phyloP scores from a whole-genome alignment of 2,113 vertebrate species.

The Carassius auratus region DNA sequence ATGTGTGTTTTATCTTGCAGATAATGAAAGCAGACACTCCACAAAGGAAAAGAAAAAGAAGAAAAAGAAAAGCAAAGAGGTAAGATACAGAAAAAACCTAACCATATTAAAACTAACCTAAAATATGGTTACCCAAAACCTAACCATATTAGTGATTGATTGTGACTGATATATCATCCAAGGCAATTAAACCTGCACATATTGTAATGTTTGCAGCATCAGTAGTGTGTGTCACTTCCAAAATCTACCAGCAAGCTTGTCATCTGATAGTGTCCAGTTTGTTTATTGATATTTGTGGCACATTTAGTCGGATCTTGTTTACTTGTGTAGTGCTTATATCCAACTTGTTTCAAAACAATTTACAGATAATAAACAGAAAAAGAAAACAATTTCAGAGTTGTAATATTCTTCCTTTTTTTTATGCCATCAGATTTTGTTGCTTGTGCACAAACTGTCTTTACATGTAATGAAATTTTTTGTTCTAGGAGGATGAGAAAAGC shows the following conservation, averaged over 20 bases:
- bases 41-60: constrained; percentile 80
- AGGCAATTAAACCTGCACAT: background rate
- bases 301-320: no score
- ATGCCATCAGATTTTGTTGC: background rate
- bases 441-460: background rate
- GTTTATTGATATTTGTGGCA: background rate
- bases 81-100: constrained; percentile 47
- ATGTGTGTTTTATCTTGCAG: constrained; percentile 60
- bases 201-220: background rate
- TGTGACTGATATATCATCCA: background rate
- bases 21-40: constrained; percentile 70
- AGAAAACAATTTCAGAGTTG: background rate
- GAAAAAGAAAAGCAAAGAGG: constrained; percentile 84
- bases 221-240: background rate
- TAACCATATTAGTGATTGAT: background rate
- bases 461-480: background rate
- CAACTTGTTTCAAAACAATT: background rate
- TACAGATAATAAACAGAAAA: background rate
- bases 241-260: background rate
- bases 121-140: background rate
- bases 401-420: background rate
- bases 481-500: constrained; percentile 79
- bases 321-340: background rate
- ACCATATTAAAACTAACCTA: background rate
- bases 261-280: background rate